A percentile compares a stretch with the other conserved stretches of the same genome.
These are phyloP conservation scores for Triops longicaudatus DNA, from an alignment of 1,140 invertebrate genomes.

Conservation along the genomic window DNA sequence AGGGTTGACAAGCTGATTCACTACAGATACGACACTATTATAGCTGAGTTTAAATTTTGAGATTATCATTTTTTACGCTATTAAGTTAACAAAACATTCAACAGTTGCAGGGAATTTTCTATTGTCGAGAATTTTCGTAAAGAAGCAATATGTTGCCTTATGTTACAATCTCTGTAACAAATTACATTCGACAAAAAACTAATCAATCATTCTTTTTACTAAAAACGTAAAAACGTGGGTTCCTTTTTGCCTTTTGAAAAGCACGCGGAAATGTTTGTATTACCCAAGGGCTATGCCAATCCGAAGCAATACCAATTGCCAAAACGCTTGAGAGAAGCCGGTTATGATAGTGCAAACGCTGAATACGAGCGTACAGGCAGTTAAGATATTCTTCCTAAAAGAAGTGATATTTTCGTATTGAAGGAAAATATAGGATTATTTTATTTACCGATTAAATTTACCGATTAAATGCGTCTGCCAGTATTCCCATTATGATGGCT, in stretches of 20 bases:
- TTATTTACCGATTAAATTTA: neutral
- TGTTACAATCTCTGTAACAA: too few relatives aligned
- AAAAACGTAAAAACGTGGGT: too few relatives aligned
- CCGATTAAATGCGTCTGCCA: slow-evolving; percentile 63
- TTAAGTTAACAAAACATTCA: too few relatives aligned
- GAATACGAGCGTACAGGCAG: neutral
- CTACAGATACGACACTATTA: slow-evolving; percentile 39
- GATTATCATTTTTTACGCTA: too few relatives aligned
- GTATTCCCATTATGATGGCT: slow-evolving; percentile 73
- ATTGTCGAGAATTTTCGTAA: too few relatives aligned
- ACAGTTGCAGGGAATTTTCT: too few relatives aligned
- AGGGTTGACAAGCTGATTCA: slow-evolving; percentile 80
- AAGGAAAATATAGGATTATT: neutral
- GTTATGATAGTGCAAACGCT: slow-evolving; percentile 38
- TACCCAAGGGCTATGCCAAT: slow-evolving; percentile 42
- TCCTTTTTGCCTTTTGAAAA: neutral
- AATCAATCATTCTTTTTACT: too few relatives aligned
- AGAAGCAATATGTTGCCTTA: too few relatives aligned
- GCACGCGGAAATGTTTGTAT: neutral
- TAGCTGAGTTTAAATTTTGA: too few relatives aligned
- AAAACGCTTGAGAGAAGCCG: slow-evolving; percentile 40
- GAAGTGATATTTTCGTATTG: neutral
- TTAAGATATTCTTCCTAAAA: neutral
- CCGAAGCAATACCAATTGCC: slow-evolving; percentile 41
- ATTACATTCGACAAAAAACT: too few relatives aligned